These are phyloP conservation scores for Pipistrellus kuhlii DNA, from an alignment of 2,797 vertebrate species.

Conservation along the genomic window DNA sequence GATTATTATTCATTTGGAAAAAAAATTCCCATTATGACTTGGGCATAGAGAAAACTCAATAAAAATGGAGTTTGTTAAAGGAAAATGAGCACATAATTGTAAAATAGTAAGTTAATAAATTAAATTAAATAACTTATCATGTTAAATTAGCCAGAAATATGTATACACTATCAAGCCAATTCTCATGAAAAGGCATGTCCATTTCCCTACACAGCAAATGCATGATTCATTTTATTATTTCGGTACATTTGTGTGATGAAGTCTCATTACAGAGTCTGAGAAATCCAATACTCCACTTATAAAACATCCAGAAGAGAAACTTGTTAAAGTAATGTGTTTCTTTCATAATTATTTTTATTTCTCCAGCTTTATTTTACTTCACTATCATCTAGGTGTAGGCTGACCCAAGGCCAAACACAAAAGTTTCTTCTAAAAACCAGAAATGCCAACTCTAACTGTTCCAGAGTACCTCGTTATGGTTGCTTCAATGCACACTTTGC, in stretches of 20 bases:
- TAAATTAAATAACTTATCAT: background rate
- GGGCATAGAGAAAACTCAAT: background rate
- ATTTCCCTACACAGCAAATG: background rate
- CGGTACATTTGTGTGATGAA: background rate
- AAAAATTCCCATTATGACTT: background rate
- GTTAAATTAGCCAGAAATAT: constrained; percentile 14
- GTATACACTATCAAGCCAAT: background rate
- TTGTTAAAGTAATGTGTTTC: background rate
- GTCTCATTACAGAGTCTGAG: background rate
- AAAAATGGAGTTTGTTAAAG: background rate
- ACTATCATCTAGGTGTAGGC: background rate
- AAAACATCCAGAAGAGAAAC: background rate
- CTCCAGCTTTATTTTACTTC: constrained; percentile 28
- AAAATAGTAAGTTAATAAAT: constrained; percentile 16
- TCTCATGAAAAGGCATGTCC: background rate
- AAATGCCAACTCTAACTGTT: background rate
- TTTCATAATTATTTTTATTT: background rate
- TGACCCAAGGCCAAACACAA: background rate
- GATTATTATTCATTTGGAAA: background rate
- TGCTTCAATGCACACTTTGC: no score
- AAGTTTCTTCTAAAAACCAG: background rate
- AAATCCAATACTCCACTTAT: background rate
- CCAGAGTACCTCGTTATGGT: background rate
- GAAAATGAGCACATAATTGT: background rate
- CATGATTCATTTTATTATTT: background rate